phyloP scores from a whole-genome alignment of 1,140 invertebrate species.

The Aphis craccivora region DNA sequence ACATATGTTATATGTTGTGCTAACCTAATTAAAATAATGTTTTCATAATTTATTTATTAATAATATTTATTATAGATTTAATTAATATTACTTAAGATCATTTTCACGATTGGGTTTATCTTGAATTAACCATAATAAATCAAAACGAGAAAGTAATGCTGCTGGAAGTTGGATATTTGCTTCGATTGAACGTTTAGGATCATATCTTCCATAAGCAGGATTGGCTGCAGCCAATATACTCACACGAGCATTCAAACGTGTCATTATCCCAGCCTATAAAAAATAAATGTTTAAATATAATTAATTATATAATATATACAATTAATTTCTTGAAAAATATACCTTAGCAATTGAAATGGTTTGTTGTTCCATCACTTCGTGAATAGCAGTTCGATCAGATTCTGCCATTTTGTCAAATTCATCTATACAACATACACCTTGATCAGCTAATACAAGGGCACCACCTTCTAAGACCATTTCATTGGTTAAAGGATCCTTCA shows the following conservation, averaged over 20 bases:
- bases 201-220: slow-evolving; percentile 97
- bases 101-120: slow-evolving; percentile 93
- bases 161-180: slow-evolving; percentile 98
- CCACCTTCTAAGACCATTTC: slow-evolving; percentile 92
- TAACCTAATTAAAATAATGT: slow-evolving; percentile 69
- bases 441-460: slow-evolving; percentile 96
- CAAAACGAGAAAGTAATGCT: slow-evolving; percentile 97
- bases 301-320: slow-evolving; percentile 13
- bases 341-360: slow-evolving; percentile 99
- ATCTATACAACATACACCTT: slow-evolving; percentile 98
- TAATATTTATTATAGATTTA: neutral
- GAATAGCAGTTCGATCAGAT: slow-evolving; percentile 93
- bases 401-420: slow-evolving; percentile 99
- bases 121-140: slow-evolving; percentile 96
- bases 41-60: neutral
- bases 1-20: slow-evolving; percentile 98
- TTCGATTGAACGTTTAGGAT: slow-evolving; percentile 92
- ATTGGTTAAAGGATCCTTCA: slow-evolving; percentile 96
- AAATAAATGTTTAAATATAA: slow-evolving; percentile 41
- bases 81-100: slow-evolving; percentile 75
- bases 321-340: slow-evolving; percentile 57
- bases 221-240: slow-evolving; percentile 99
- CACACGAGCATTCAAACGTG: slow-evolving; percentile 80
- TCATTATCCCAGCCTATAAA: slow-evolving; percentile 93
- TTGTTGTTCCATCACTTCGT: slow-evolving; percentile 99